Conservation (phyloP, 2,888 invertebrate species). For the Amblyteles armatorius region DNA sequence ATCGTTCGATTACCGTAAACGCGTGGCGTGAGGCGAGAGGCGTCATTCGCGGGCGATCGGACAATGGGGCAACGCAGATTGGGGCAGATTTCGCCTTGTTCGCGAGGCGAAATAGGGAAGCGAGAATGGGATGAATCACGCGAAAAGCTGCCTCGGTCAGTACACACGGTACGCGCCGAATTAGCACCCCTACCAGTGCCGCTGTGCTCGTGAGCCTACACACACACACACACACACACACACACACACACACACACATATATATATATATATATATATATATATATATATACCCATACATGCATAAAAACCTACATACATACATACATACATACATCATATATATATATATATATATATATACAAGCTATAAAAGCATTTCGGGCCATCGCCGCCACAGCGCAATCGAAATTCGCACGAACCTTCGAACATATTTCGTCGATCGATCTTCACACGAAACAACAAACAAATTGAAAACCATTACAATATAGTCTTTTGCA, state of each 20-base stretch:
- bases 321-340: too few relatives aligned
- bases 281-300: too few relatives aligned
- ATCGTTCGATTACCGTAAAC: slow-evolving; percentile 16
- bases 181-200: slow-evolving; percentile 40
- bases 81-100: slow-evolving; percentile 29
- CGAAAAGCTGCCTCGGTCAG: slow-evolving; percentile 34
- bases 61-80: slow-evolving; percentile 26
- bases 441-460: neutral
- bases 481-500: neutral
- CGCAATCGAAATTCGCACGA: slow-evolving; percentile 27
- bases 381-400: neutral
- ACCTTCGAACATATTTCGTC: neutral
- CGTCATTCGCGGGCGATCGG: slow-evolving; percentile 11
- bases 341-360: neutral
- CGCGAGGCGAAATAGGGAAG: slow-evolving; percentile 40
- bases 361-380: neutral
- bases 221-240: neutral
- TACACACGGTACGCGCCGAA: slow-evolving; percentile 38
- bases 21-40: neutral
- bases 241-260: too few relatives aligned
- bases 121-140: slow-evolving; percentile 64
- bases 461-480: neutral
- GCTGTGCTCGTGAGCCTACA: neutral
- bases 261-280: too few relatives aligned
- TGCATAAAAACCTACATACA: too few relatives aligned